phyloP scores from a whole-genome alignment of 2,113 vertebrate species.

The Pseudonaja textilis region DNA sequence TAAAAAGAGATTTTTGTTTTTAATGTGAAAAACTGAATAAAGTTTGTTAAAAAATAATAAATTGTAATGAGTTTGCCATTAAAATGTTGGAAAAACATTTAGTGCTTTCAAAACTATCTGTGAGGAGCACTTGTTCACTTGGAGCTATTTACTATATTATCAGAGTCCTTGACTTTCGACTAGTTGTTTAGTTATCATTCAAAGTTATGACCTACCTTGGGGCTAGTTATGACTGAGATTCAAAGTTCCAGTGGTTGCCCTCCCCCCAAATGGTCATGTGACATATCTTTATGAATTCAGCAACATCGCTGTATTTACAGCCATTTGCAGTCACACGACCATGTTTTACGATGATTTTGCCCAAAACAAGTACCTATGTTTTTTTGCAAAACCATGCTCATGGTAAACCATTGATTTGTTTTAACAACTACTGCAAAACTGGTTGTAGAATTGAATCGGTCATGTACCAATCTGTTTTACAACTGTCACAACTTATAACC shows the following conservation, averaged over 20 bases:
- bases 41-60: background rate
- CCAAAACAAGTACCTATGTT: background rate
- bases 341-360: background rate
- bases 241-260: background rate
- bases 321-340: background rate
- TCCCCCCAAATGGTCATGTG: background rate
- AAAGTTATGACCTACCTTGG: background rate
- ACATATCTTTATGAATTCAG: background rate
- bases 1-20: no score
- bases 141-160: background rate
- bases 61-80: no score
- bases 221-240: background rate
- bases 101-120: background rate
- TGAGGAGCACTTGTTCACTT: background rate
- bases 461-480: background rate
- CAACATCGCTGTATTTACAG: background rate
- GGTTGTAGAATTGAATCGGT: background rate
- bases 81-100: background rate
- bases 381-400: background rate
- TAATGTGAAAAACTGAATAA: no score
- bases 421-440: background rate
- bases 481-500: background rate
- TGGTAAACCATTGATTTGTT: background rate
- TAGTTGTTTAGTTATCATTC: background rate
- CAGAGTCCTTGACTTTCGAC: background rate